phyloP scores from a whole-genome alignment of 1,140 invertebrate genomes.

The Microplitis demolitor region DNA sequence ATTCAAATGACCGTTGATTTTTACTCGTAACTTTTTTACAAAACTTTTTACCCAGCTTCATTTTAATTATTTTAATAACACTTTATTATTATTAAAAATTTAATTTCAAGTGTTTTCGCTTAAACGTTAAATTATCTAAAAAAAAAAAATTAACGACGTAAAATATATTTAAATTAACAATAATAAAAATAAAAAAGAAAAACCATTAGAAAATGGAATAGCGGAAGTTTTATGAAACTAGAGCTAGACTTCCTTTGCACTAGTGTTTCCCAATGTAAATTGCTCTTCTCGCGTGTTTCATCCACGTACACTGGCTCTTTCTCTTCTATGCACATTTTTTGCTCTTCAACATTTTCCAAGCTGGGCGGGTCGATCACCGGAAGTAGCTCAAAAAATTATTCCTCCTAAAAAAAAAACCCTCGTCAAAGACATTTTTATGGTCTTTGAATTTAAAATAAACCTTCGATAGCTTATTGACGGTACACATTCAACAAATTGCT shows the following conservation, averaged over 20 bases:
- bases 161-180: slow-evolving; percentile 22
- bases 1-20: background rate
- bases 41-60: background rate
- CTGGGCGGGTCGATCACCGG: slow-evolving; percentile 18
- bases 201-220: slow-evolving; percentile 15
- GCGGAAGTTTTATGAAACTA: slow-evolving; percentile 5
- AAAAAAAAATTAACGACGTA: no score
- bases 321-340: slow-evolving; percentile 2
- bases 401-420: slow-evolving; percentile 8
- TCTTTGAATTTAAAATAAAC: slow-evolving; percentile 25
- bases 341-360: background rate
- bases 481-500: no score
- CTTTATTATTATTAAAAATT: background rate
- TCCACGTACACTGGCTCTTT: slow-evolving; percentile 26
- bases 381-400: slow-evolving; percentile 28
- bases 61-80: slow-evolving; percentile 3
- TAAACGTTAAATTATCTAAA: no score
- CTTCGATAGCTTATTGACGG: background rate
- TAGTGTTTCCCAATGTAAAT: slow-evolving; percentile 39
- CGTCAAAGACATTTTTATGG: slow-evolving; percentile 6
- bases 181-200: slow-evolving; percentile 30
- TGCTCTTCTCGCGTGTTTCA: slow-evolving; percentile 35
- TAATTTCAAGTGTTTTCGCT: no score
- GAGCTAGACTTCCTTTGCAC: slow-evolving; percentile 10
- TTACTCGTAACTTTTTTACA: background rate